Evolutionary conservation across 1,140 invertebrate genomes (phyloP), one percentile per base, ranked within the genome.

Genomic region (Oncopodura yosiiana): DNA sequence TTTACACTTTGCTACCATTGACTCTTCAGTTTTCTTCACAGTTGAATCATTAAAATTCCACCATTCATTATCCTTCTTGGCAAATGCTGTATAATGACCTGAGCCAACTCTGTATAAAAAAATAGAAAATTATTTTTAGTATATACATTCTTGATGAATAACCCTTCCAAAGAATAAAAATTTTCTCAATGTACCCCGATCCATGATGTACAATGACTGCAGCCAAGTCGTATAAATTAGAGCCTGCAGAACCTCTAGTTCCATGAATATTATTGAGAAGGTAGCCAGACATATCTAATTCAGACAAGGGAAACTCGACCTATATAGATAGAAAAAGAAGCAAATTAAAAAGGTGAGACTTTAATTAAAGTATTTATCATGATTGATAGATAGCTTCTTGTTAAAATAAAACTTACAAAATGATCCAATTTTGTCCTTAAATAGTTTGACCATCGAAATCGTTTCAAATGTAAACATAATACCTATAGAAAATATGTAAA

Each of bases 21-120:
- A 75, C 12, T 77, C 75, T 62, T 81, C 79, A 37, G 80, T 79
- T 8, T 78, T 76, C 16, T 83, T 77, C n/a, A 90, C 86, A n/a
- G 81, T 82, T 65, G 84, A 85, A 70, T 90, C 86, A 72, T 90
- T 87, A 73, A 88, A 90, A 70, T 88, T 84, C 71, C 84, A 86
- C 86, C 85, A 88, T 61, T 82, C 79, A 44, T 74, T 80, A 66
- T 84, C 81, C 75, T 87, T 84, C 56, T 81, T 80, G 48, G 84
- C 85, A 74, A 86, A 89, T 53, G 86, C 82, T 60, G 86, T 89
- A 70, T 89, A 90, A 70, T 88, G 86, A 49, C 86, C 86, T 49
- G 83, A 87, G 14, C 84, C 85, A 53, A 83, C 82, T 11, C 84
- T 86, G 67, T 50, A 75, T 68, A 51, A 39, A 54, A 41, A 61